Conservation (phyloP, 2,797 vertebrate species). For the Decapterus maruadsi region DNA sequence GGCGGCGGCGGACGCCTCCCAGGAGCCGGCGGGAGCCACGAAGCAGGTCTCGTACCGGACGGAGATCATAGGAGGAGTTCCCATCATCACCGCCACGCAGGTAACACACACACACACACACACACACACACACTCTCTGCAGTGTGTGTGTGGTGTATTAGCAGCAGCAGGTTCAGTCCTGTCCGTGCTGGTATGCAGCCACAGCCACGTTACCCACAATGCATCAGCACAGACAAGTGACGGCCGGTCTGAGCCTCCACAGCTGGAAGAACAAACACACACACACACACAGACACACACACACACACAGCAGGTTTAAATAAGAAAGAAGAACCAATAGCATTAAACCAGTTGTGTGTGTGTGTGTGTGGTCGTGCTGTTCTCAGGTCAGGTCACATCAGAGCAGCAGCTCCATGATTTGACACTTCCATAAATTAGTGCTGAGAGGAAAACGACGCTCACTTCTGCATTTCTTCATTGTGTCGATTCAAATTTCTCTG, state of each 20-base stretch:
- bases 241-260: slow-evolving; percentile 1
- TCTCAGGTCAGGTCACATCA: too few relatives aligned
- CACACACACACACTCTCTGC: not conserved
- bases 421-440: too few relatives aligned
- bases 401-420: too few relatives aligned
- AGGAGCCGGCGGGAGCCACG: slow-evolving; percentile 85
- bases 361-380: too few relatives aligned
- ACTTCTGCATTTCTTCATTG: too few relatives aligned
- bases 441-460: too few relatives aligned
- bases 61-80: slow-evolving; percentile 95
- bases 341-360: too few relatives aligned
- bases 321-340: not conserved
- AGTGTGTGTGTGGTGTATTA: not conserved
- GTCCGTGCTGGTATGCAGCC: slow-evolving; percentile 59
- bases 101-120: slow-evolving; percentile 72
- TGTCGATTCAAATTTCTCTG: too few relatives aligned
- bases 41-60: slow-evolving; percentile 96
- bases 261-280: not conserved
- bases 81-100: slow-evolving; percentile 95
- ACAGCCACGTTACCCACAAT: not conserved
- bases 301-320: not conserved
- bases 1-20: slow-evolving; percentile 82
- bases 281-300: too few relatives aligned
- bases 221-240: slow-evolving; percentile 14
- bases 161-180: slow-evolving; percentile 45